Conservation (phyloP, 2,797 vertebrate genomes). For the Clarias fuscus region DNA sequence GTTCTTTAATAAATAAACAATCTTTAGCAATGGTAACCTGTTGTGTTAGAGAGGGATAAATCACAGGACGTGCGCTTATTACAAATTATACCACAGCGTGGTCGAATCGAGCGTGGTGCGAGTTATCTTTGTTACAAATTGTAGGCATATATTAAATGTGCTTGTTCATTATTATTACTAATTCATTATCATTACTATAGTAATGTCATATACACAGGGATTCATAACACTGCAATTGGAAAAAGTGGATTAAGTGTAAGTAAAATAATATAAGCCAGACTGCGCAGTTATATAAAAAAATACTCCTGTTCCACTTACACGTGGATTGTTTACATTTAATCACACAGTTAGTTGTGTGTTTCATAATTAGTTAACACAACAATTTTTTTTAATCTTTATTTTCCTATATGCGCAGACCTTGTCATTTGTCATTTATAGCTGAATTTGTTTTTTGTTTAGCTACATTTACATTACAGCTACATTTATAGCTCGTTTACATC, state of each 20-base stretch:
- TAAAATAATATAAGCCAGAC: not conserved
- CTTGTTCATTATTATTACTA: not conserved
- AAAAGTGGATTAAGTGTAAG: not conserved
- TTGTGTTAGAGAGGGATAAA: not conserved
- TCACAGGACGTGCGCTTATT: not conserved
- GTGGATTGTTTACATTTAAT: not conserved
- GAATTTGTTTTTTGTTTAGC: not conserved
- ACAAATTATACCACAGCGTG: not conserved
- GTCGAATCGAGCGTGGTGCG: not conserved
- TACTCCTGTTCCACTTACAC: not conserved
- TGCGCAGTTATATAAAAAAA: not conserved
- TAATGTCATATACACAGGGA: not conserved
- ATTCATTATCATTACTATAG: not conserved
- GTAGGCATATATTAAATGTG: not conserved
- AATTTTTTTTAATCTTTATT: not conserved
- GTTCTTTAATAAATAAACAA: not conserved
- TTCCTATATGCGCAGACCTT: not conserved
- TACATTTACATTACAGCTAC: no score
- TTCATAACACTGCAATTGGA: not conserved
- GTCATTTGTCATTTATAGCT: not conserved
- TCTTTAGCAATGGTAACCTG: not conserved
- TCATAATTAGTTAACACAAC: not conserved
- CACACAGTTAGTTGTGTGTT: not conserved
- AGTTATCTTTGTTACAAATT: not conserved
- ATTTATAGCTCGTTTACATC: no score